A percentile compares a stretch with the other conserved stretches of the same genome.
phyloP scores from a whole-genome alignment of 2,888 invertebrate genomes.

The Hetaerina titia region DNA sequence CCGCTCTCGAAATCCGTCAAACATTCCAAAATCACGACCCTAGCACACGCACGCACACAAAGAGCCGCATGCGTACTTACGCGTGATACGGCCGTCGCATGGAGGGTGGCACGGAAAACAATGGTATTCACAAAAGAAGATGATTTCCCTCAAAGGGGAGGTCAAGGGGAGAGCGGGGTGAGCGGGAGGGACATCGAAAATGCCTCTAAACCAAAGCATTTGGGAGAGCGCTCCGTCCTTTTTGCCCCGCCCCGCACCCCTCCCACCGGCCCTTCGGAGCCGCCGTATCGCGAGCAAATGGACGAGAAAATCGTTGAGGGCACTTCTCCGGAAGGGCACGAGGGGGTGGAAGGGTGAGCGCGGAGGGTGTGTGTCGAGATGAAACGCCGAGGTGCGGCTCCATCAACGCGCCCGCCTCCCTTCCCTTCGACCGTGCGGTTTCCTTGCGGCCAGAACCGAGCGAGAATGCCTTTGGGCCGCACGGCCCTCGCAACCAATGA shows the following conservation, averaged over 20 bases:
- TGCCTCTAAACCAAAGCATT: background rate
- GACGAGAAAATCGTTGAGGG: conserved; percentile 32
- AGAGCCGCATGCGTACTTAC: background rate
- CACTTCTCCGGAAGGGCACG: background rate
- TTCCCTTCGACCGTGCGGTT: no score
- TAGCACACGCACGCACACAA: background rate
- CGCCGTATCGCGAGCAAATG: conserved; percentile 11
- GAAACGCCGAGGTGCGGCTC: background rate
- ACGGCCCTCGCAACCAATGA: background rate
- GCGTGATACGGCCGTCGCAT: background rate
- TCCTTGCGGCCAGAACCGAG: background rate
- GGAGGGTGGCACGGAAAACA: background rate
- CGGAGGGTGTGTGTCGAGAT: background rate
- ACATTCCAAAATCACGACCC: conserved; percentile 52
- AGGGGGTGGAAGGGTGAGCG: background rate
- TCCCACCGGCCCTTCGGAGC: no score
- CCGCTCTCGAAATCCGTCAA: background rate
- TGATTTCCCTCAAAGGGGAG: background rate
- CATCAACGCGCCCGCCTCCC: background rate
- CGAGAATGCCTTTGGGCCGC: background rate
- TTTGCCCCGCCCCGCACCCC: background rate
- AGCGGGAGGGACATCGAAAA: background rate
- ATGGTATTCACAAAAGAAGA: conserved; percentile 48
- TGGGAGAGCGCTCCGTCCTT: background rate
- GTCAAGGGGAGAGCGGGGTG: background rate